Percentiles rank a stretch among this genome's conserved stretches.
phyloP scores from a whole-genome alignment of 2,797 vertebrate genomes.

The Loriculus beryllinus region DNA sequence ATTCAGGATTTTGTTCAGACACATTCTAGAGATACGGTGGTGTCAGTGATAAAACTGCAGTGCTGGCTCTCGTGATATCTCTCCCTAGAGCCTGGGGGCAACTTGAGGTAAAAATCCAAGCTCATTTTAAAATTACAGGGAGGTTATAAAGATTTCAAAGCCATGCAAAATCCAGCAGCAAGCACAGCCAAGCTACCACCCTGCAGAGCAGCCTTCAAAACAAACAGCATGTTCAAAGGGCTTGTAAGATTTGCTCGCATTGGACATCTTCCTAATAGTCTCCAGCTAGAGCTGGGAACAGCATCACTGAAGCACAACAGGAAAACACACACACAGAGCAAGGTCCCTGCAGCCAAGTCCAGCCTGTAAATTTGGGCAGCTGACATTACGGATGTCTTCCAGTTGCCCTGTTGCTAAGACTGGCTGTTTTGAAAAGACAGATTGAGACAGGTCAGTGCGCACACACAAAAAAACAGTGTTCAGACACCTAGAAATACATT shows the following conservation, averaged over 20 bases:
- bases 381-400: slow-evolving; percentile 35
- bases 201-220: slow-evolving; percentile 26
- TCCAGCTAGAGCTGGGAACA: rapidly evolving
- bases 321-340: neutral
- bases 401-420: neutral
- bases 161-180: slow-evolving; percentile 1
- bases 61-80: neutral
- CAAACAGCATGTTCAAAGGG: neutral
- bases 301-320: neutral
- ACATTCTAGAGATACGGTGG: neutral
- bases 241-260: neutral
- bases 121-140: slow-evolving; percentile 31
- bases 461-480: slow-evolving; percentile 14
- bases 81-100: neutral
- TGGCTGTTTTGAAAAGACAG: slow-evolving; percentile 25
- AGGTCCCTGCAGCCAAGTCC: neutral
- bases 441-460: slow-evolving; percentile 15
- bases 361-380: slow-evolving; percentile 43
- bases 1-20: neutral
- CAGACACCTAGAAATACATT: neutral
- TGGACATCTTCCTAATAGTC: neutral
- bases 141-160: slow-evolving; percentile 40
- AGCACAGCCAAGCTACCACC: slow-evolving; percentile 17
- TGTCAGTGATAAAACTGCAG: neutral
- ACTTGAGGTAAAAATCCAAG: neutral